phyloP scores from a whole-genome alignment of 2,888 invertebrate genomes.

The Eumerus sabulonum region DNA sequence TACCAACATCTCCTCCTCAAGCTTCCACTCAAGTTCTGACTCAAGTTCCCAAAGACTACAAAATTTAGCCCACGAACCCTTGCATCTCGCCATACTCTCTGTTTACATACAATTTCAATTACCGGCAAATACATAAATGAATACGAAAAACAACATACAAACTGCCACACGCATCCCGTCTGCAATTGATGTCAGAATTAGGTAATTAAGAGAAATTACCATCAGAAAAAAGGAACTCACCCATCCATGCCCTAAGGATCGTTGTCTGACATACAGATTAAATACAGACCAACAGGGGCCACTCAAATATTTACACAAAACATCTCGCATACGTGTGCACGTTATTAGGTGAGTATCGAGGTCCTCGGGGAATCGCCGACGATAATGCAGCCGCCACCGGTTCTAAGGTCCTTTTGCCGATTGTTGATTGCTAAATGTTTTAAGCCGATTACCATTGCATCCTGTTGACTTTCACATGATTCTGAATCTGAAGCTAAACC shows the following conservation, averaged over 20 bases:
- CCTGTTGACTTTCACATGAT: conserved; percentile 68
- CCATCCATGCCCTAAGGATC: conserved; percentile 32
- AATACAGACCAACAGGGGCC: conserved; percentile 47
- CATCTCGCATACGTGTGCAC: conserved; percentile 59
- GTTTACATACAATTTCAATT: conserved; percentile 28
- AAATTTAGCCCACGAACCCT: no score
- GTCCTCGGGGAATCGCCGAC: conserved; percentile 23
- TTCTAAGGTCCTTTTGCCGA: conserved; percentile 7
- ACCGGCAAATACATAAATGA: conserved; percentile 38
- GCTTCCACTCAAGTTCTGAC: no score
- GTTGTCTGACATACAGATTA: conserved; percentile 29
- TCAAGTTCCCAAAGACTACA: no score
- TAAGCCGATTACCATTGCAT: conserved; percentile 65
- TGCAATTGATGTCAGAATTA: conserved; percentile 50
- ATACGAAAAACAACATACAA: conserved; percentile 20
- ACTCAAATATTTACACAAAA: conserved; percentile 67
- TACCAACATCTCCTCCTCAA: no score
- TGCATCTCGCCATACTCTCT: no score
- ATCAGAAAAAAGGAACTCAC: conserved; percentile 1
- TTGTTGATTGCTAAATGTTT: conserved; percentile 5
- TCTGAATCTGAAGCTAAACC: conserved; percentile 1
- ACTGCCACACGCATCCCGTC: conserved; percentile 1
- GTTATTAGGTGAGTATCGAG: conserved; percentile 44
- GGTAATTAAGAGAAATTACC: conserved; percentile 64
- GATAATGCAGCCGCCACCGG: conserved; percentile 13